A percentile compares a stretch with the other conserved stretches of the same genome.
These are phyloP conservation scores for Diadumene lineata DNA, from an alignment of 92 coral and sea anemone genomes.

Conservation along the genomic window DNA sequence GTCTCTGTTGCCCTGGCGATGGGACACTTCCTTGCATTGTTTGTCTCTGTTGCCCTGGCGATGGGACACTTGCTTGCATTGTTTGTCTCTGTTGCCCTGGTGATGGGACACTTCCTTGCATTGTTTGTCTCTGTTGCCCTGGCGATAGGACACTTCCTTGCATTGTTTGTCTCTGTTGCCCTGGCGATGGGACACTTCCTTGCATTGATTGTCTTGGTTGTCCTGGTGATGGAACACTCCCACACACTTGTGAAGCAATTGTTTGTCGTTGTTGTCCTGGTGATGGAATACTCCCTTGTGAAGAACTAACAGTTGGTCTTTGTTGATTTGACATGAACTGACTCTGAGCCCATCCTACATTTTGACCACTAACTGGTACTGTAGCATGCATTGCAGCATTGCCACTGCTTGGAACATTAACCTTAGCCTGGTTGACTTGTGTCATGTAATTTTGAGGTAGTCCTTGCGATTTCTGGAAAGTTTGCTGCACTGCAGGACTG, in stretches of 20 bases:
- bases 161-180: neutral
- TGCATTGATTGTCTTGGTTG: neutral
- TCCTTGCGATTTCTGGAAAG: slow-evolving; percentile 13
- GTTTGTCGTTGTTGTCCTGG: neutral
- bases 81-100: neutral
- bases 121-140: neutral
- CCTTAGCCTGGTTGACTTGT: slow-evolving; percentile 11
- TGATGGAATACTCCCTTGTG: neutral
- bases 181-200: neutral
- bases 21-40: neutral
- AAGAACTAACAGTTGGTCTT: neutral
- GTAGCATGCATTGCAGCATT: neutral
- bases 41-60: neutral
- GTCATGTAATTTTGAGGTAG: slow-evolving; percentile 16
- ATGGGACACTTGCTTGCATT: neutral
- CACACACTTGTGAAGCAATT: neutral
- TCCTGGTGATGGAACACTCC: neutral
- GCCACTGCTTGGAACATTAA: slow-evolving; percentile 11
- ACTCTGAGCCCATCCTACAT: slow-evolving; percentile 20
- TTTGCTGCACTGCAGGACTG: slow-evolving; percentile 8
- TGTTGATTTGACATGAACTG: slow-evolving; percentile 18
- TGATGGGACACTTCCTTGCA: neutral
- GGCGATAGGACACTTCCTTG: neutral
- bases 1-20: slow-evolving; percentile 1
- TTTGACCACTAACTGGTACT: slow-evolving; percentile 32